Conservation (phyloP, 2,113 vertebrate species). For the Dipodomys ordii region DNA sequence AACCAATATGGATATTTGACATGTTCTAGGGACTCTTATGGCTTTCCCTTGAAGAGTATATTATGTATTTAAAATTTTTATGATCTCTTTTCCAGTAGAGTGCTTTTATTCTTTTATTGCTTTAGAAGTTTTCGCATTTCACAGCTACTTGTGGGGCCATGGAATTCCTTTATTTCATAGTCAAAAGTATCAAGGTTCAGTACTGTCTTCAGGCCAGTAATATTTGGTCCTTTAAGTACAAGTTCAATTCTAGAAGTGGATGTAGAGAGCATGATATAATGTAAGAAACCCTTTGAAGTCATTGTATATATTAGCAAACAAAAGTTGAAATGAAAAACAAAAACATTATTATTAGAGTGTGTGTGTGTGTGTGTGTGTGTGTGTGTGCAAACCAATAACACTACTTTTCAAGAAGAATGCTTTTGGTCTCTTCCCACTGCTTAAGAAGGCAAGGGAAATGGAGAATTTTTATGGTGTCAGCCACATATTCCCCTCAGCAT, state of each 20-base stretch:
- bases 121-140: neutral
- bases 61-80: conserved; percentile 14
- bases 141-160: neutral
- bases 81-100: neutral
- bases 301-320: neutral
- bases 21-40: neutral
- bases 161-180: neutral
- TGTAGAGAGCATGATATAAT: neutral
- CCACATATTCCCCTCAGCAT: neutral
- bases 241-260: neutral
- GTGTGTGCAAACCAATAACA: neutral
- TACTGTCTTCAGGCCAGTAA: neutral
- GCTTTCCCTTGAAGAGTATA: neutral
- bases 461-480: neutral
- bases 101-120: conserved; percentile 30
- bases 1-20: neutral
- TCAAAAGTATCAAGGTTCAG: neutral
- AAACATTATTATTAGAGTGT: neutral
- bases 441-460: neutral
- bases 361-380: neutral
- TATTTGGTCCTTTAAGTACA: neutral
- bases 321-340: neutral
- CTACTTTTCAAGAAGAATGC: neutral
- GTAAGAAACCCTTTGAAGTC: neutral
- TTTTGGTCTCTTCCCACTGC: neutral